Conservation (phyloP, 2,888 invertebrate species). For the Troglohyphantes excavatus region DNA sequence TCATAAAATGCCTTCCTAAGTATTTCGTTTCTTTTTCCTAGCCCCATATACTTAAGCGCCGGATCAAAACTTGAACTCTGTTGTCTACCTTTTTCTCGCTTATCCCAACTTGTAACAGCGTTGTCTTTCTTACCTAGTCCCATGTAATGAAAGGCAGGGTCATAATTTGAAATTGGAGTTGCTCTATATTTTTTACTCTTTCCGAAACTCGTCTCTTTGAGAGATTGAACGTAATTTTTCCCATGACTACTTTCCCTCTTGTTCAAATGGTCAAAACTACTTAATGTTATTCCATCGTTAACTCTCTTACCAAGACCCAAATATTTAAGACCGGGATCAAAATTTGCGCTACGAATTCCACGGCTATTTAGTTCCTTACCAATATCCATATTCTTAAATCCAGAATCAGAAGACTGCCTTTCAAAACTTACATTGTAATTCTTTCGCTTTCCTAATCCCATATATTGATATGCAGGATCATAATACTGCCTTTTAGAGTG, state of each 20-base stretch:
- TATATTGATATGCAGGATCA: conserved; percentile 55
- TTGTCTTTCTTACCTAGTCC: conserved; percentile 29
- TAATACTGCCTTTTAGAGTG: neutral
- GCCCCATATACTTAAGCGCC: conserved; percentile 33
- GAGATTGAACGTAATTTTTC: neutral
- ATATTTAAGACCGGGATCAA: conserved; percentile 24
- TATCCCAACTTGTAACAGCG: neutral
- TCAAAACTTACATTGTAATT: neutral
- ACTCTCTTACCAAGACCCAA: conserved; percentile 26
- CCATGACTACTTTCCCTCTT: too few species aligned
- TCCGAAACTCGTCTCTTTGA: conserved; percentile 16
- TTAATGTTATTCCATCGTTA: neutral
- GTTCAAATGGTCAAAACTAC: neutral
- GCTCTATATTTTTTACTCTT: neutral
- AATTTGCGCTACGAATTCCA: neutral
- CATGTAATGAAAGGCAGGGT: conserved; percentile 14
- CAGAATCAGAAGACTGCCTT: neutral
- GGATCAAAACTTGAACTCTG: neutral
- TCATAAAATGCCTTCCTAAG: conserved; percentile 29
- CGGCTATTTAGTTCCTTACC: conserved; percentile 4
- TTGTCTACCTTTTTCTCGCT: neutral
- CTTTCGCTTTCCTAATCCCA: conserved; percentile 47
- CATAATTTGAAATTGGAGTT: neutral
- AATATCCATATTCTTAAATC: conserved; percentile 10
- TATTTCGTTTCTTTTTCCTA: neutral